Base-by-base conservation (phyloP, 2,888 invertebrate genomes). In the Apamea sordens region DNA sequence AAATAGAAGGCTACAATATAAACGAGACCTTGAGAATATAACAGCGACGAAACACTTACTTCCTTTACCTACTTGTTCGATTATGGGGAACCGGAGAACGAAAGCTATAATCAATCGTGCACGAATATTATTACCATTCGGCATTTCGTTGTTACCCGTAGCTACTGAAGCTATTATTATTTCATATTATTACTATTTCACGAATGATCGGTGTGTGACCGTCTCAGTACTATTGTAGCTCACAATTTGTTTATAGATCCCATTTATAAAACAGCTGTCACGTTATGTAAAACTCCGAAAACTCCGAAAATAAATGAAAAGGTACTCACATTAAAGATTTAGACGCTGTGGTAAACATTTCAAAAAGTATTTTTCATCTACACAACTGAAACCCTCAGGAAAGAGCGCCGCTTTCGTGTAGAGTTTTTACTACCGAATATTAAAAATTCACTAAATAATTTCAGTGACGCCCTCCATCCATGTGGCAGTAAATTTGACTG, bases 281-380 rank as follows among this genome's bases (percentile, higher is more conserved):
- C 91, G 96, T 96, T 97, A 96, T 95, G 94, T 97, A 97, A 59
- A 96, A 96, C 95, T 94, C 94, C 93, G 95, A 96, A 97, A 96
- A 96, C 95, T 94, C 94, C 93, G 88, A 95, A 96, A 96, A 95
- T 95, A 95, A 95, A 94, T 91, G 87, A 93, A 93, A 91, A 86
- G 88, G 89, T 95, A 97, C 97, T 97, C 90, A 97, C 97, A 96
- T 90, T 90, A 97, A 89, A 73, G 96, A 95, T 91, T 96, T 95
- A 87, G 97, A 95, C 81, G 97, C 93, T 86, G 93, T 94, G 86
- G 96, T 95, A 95, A 97, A 97, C 97, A 97, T 97, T 94, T 95
- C 90, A 93, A 92, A 92, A 93, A 93, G 86, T 94, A 89, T 91
- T 90, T 94, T 91, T 94, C 94, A 95, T 94, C 89, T 92, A 94